Evolutionary conservation across 2,888 invertebrate genomes (phyloP).

Genomic region (Ariolimax columbianus): DNA sequence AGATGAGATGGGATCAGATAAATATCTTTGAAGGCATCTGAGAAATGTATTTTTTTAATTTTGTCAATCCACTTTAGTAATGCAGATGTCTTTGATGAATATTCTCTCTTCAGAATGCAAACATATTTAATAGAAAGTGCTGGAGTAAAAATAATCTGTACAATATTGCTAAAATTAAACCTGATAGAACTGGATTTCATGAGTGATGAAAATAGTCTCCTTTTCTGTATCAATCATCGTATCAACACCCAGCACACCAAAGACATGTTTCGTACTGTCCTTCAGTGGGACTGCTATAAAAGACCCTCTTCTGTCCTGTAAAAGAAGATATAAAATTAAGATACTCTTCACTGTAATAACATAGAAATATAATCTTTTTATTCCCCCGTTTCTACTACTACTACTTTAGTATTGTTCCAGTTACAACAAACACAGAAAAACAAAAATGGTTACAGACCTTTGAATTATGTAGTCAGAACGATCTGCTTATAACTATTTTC

Average conservation of each 20-base stretch:
- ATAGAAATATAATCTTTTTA: background rate
- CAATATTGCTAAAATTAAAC: slow-evolving; percentile 56
- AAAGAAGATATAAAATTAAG: background rate
- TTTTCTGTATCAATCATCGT: slow-evolving; percentile 75
- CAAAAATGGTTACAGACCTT: no score
- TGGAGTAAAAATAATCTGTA: no score
- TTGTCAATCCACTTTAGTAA: no score
- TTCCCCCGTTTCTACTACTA: background rate
- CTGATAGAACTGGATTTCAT: slow-evolving; percentile 79
- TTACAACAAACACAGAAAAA: background rate
- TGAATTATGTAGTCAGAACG: no score
- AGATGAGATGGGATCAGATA: no score
- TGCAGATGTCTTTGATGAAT: no score
- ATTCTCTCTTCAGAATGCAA: no score
- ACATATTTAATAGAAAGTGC: no score
- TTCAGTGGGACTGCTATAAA: slow-evolving; percentile 77
- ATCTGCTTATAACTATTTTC: no score
- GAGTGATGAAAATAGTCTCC: slow-evolving; percentile 76
- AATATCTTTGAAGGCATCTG: no score
- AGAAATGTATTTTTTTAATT: no score
- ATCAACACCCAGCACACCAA: slow-evolving; percentile 77
- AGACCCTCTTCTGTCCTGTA: slow-evolving; percentile 75
- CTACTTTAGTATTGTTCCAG: no score
- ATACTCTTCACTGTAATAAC: background rate
- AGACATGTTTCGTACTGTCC: slow-evolving; percentile 76